Conservation (phyloP, 2,888 invertebrate species). For the Clitarchus hookeri region DNA sequence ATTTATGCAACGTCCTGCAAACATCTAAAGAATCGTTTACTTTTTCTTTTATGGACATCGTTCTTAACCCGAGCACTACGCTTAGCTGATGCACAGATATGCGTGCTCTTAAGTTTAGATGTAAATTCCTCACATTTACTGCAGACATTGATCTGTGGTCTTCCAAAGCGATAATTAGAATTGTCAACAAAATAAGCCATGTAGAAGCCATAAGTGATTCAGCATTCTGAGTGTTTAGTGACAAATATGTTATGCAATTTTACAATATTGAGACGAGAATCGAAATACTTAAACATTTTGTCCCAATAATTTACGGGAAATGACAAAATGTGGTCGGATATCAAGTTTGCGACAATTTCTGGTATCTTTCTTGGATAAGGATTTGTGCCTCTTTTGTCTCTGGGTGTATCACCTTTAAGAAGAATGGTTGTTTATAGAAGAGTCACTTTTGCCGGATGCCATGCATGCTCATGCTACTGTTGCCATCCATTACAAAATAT, state of each 20-base stretch:
- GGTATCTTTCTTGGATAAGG: neutral
- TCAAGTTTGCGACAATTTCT: neutral
- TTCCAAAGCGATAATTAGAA: neutral
- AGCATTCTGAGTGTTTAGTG: neutral
- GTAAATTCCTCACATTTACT: too few species aligned
- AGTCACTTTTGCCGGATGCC: neutral
- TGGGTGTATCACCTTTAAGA: too few species aligned
- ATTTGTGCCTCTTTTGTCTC: conserved; percentile 11
- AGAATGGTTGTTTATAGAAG: too few species aligned
- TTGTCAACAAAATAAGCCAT: neutral
- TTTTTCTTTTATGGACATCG: neutral
- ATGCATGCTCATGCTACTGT: neutral
- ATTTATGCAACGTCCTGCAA: neutral
- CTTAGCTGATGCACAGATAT: neutral
- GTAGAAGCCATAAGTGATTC: neutral
- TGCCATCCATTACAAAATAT: neutral
- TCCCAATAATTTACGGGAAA: neutral
- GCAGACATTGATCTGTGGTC: too few species aligned
- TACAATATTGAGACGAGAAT: neutral
- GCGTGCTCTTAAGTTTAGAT: neutral
- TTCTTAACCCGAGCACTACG: neutral
- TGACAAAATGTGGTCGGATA: neutral
- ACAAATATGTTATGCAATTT: neutral
- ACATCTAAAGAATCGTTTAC: neutral
- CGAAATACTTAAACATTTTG: neutral